These are phyloP conservation scores for Bursaphelenchus okinawaensis DNA, from an alignment of 2,888 invertebrate species.

Conservation along the genomic window DNA sequence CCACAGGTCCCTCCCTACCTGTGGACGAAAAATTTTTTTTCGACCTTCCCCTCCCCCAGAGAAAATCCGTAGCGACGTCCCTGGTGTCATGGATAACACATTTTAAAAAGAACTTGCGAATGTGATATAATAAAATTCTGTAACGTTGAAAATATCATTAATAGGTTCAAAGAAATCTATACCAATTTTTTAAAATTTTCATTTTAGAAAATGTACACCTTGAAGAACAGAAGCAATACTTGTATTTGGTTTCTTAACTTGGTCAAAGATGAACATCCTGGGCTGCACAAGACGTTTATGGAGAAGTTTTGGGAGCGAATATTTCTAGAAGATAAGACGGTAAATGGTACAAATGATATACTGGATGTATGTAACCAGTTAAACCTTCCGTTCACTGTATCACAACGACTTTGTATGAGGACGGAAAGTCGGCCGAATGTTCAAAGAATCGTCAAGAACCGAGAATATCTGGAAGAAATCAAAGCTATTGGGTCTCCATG, in stretches of 20 bases:
- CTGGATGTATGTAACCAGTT: background rate
- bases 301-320: conserved; percentile 8
- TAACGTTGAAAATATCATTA: too few species aligned
- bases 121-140: too few species aligned
- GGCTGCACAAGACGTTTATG: background rate
- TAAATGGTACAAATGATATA: conserved; percentile 1
- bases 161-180: too few species aligned
- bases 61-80: too few species aligned
- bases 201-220: conserved; percentile 1
- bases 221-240: background rate
- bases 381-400: background rate
- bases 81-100: too few species aligned
- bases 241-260: conserved; percentile 7
- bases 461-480: conserved; percentile 1
- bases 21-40: too few species aligned
- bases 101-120: too few species aligned
- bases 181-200: background rate
- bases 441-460: background rate
- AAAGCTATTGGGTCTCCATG: conserved; percentile 1
- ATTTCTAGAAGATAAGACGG: background rate
- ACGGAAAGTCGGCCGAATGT: conserved; percentile 3
- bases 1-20: too few species aligned
- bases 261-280: background rate
- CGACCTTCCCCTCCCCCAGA: too few species aligned
- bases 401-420: background rate